These are phyloP conservation scores for Brachyistius frenatus DNA, from an alignment of 2,113 vertebrate genomes.

Conservation along the genomic window DNA sequence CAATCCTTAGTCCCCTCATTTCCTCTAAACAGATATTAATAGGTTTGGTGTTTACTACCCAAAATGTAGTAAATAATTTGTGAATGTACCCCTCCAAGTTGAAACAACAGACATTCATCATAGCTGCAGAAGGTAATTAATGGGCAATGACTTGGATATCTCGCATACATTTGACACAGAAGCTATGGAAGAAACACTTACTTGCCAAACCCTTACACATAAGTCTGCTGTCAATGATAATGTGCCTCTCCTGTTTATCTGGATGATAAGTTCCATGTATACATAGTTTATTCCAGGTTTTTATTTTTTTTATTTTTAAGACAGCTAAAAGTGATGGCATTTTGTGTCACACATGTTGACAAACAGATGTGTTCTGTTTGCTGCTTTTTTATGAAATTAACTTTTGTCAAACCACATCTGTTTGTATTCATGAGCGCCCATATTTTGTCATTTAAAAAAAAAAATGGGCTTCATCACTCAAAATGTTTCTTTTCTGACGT, in stretches of 20 bases:
- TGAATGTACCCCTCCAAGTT: slow-evolving; percentile 62
- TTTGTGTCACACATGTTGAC: slow-evolving; percentile 7
- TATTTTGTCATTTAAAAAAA: slow-evolving; percentile 11
- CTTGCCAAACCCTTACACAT: slow-evolving; percentile 50
- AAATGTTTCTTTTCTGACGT: slow-evolving; percentile 4
- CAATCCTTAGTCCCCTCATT: slow-evolving; percentile 8
- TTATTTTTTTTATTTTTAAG: neutral
- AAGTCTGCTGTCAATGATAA: slow-evolving; percentile 25
- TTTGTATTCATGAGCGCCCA: slow-evolving; percentile 10
- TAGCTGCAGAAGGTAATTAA: slow-evolving; percentile 36
- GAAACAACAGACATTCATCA: slow-evolving; percentile 48
- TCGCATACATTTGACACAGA: slow-evolving; percentile 52
- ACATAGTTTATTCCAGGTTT: slow-evolving; percentile 1
- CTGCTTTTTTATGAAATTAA: slow-evolving; percentile 32
- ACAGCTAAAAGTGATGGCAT: neutral
- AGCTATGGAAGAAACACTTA: slow-evolving; percentile 54
- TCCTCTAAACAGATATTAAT: slow-evolving; percentile 15
- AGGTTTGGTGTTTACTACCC: slow-evolving; percentile 34
- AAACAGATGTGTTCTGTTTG: slow-evolving; percentile 11
- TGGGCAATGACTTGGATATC: slow-evolving; percentile 19
- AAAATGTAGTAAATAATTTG: slow-evolving; percentile 41
- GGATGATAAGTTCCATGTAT: neutral
- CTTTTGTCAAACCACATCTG: neutral
- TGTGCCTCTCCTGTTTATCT: slow-evolving; percentile 22
- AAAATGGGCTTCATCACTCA: neutral